These are phyloP conservation scores for Holacanthus passer DNA, from an alignment of 2,113 vertebrate species.

Conservation along the genomic window DNA sequence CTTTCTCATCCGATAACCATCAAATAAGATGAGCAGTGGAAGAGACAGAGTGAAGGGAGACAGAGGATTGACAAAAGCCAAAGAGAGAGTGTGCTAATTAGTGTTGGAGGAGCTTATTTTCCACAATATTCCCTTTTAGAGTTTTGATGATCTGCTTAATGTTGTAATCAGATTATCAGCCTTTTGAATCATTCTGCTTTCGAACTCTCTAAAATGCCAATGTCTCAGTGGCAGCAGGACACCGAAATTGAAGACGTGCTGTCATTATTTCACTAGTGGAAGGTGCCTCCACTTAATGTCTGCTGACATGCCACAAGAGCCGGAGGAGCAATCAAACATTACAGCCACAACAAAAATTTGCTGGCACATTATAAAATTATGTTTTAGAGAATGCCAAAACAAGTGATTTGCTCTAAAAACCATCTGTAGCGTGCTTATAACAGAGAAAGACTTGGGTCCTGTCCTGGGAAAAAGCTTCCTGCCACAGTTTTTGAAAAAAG, in stretches of 20 bases:
- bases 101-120: constrained; percentile 45
- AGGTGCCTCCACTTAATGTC: neutral
- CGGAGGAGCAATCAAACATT: constrained; percentile 3
- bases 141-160: constrained; percentile 23
- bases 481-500: neutral
- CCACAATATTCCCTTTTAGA: constrained; percentile 28
- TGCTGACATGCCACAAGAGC: constrained; percentile 3
- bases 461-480: constrained; percentile 8
- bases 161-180: constrained; percentile 27
- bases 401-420: constrained; percentile 10
- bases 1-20: constrained; percentile 75
- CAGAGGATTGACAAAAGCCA: constrained; percentile 55
- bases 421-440: constrained; percentile 17
- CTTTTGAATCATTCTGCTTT: constrained; percentile 5
- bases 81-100: constrained; percentile 62
- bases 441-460: neutral
- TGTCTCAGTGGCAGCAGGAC: neutral
- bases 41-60: constrained; percentile 34
- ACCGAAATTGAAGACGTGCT: neutral
- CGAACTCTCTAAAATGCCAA: neutral
- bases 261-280: constrained; percentile 4
- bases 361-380: neutral
- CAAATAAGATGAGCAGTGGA: constrained; percentile 56
- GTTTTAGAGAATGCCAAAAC: constrained; percentile 2
- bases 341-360: constrained; percentile 8